Evolutionary conservation across 2,797 vertebrate species (phyloP).

Genomic region (Sebastes steindachneri): DNA sequence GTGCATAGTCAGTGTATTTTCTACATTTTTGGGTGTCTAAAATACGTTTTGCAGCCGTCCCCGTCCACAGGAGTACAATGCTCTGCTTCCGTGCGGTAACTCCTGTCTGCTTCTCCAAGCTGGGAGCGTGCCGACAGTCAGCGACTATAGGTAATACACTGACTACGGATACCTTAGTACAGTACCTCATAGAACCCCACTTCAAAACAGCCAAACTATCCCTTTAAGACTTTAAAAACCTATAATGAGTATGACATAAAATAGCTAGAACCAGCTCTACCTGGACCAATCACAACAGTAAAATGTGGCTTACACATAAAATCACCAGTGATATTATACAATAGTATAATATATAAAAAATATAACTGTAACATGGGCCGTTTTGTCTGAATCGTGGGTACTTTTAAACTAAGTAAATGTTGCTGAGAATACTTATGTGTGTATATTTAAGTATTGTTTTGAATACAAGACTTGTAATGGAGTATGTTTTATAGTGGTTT

Average conservation of each 20-base stretch:
- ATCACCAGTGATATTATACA: neutral
- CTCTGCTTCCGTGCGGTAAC: too few species aligned
- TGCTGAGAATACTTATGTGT: neutral
- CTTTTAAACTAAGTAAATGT: neutral
- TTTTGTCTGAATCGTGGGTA: neutral
- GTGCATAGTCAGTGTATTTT: too few species aligned
- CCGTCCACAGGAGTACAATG: too few species aligned
- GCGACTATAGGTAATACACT: too few species aligned
- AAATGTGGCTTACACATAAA: neutral
- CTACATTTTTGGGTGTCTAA: too few species aligned
- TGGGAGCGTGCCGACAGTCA: too few species aligned
- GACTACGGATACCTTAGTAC: too few species aligned
- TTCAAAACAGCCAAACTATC: too few species aligned
- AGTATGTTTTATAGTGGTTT: neutral
- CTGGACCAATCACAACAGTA: neutral
- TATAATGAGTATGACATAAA: neutral
- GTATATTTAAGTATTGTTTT: neutral
- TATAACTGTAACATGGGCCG: neutral
- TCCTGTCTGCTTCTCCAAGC: too few species aligned
- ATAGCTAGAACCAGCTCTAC: neutral
- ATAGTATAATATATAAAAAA: neutral
- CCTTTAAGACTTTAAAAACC: too few species aligned
- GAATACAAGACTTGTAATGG: neutral
- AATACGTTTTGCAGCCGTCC: too few species aligned
- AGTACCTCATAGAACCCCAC: too few species aligned